Evolutionary conservation across 2,113 vertebrate species (phyloP).

Genomic region (Phalacrocorax carbo): DNA sequence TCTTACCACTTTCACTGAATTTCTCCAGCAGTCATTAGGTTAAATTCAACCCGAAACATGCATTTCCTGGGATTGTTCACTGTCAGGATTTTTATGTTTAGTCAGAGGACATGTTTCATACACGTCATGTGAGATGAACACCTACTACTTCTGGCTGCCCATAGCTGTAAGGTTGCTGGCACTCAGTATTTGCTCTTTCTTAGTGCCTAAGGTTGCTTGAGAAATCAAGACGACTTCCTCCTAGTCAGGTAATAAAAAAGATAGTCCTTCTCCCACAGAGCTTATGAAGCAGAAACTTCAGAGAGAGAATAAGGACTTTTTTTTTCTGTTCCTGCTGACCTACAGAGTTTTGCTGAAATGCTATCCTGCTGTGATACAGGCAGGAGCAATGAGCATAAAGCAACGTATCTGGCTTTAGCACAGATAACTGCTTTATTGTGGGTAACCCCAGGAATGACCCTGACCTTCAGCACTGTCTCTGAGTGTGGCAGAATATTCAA

Average conservation of each 20-base stretch:
- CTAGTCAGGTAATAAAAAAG: not conserved
- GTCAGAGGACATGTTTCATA: not conserved
- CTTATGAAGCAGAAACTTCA: not conserved
- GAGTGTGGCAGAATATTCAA: not conserved
- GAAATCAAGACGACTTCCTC: not conserved
- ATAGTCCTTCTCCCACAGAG: not conserved
- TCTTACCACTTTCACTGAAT: not conserved
- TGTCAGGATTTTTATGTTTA: not conserved
- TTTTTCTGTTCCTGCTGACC: not conserved
- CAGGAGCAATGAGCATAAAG: not conserved
- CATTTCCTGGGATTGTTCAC: not conserved
- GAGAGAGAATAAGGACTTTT: not conserved
- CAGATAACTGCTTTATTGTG: not conserved
- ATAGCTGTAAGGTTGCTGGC: not conserved
- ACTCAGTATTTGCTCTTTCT: not conserved
- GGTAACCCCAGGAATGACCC: not conserved
- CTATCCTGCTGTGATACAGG: not conserved
- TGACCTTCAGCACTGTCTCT: not conserved
- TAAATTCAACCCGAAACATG: not conserved
- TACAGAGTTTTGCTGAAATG: not conserved
- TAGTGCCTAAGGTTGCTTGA: not conserved
- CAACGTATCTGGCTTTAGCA: not conserved
- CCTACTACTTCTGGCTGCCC: not conserved
- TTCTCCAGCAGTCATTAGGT: not conserved
- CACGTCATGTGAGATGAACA: not conserved